Evolutionary conservation across 2,113 vertebrate genomes (phyloP).

Genomic region (Oncorhynchus mykiss): DNA sequence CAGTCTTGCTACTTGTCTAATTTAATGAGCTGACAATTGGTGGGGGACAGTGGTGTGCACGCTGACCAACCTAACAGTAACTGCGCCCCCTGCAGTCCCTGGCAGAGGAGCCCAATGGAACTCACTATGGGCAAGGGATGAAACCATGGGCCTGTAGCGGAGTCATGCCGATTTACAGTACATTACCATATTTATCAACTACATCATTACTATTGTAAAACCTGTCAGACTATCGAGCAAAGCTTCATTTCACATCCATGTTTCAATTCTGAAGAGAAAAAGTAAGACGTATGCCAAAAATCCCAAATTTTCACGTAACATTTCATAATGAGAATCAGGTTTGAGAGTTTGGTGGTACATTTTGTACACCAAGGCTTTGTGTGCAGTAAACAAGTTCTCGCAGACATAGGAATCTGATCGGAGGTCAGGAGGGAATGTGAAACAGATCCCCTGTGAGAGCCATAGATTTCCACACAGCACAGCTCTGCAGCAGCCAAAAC

Average conservation of each 20-base stretch:
- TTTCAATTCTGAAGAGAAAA: neutral
- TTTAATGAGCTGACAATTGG: neutral
- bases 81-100: neutral
- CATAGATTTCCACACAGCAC: constrained; percentile 31
- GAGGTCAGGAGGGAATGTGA: constrained; percentile 59
- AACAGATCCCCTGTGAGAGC: constrained; percentile 51
- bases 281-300: neutral
- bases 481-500: constrained; percentile 46
- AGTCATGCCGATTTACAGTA: neutral
- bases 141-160: neutral
- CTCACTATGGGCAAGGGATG: neutral
- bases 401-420: constrained; percentile 41
- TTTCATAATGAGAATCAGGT: constrained; percentile 36
- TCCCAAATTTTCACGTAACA: neutral
- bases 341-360: constrained; percentile 32
- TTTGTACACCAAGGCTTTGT: constrained; percentile 52
- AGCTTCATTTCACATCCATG: constrained; percentile 1
- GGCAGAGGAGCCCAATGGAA: neutral
- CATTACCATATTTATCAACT: neutral
- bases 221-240: neutral
- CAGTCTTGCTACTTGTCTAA: neutral
- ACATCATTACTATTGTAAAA: neutral
- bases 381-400: constrained; percentile 68
- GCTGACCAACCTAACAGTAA: neutral
- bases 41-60: neutral